phyloP scores from a whole-genome alignment of 2,888 invertebrate genomes.

The Trachelus stipa region DNA sequence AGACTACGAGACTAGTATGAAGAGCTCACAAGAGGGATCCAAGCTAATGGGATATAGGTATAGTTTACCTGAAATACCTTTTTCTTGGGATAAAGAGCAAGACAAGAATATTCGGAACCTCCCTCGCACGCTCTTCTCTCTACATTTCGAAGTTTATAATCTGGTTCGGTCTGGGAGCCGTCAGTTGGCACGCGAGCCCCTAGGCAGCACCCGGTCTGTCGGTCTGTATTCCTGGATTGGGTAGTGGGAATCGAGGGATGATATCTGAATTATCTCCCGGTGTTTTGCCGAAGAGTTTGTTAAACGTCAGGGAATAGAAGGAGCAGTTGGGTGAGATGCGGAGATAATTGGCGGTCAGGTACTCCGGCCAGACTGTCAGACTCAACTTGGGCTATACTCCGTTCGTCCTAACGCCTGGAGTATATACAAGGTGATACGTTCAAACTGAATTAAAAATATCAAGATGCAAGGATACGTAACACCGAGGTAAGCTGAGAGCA shows the following conservation, averaged over 20 bases:
- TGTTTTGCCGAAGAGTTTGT: slow-evolving; percentile 28
- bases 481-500: neutral
- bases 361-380: slow-evolving; percentile 31
- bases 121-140: slow-evolving; percentile 5
- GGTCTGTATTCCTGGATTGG: slow-evolving; percentile 36
- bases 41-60: slow-evolving; percentile 14
- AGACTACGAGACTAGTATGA: slow-evolving; percentile 22
- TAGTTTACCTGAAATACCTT: neutral
- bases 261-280: slow-evolving; percentile 57
- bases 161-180: slow-evolving; percentile 46
- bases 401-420: slow-evolving; percentile 27
- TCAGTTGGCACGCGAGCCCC: slow-evolving; percentile 62
- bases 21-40: slow-evolving; percentile 21
- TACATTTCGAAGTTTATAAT: slow-evolving; percentile 47
- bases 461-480: neutral
- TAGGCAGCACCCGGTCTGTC: slow-evolving; percentile 34
- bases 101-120: neutral
- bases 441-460: neutral
- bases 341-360: slow-evolving; percentile 60
- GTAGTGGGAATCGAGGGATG: slow-evolving; percentile 47
- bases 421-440: neutral
- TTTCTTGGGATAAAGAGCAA: neutral
- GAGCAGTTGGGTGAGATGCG: slow-evolving; percentile 57
- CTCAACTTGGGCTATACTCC: slow-evolving; percentile 17
- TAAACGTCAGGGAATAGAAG: slow-evolving; percentile 18